Percentiles rank a stretch among this genome's conserved stretches.
These are phyloP conservation scores for Ciona savignyi DNA, from an alignment of 23 tunicate species.

Conservation along the genomic window DNA sequence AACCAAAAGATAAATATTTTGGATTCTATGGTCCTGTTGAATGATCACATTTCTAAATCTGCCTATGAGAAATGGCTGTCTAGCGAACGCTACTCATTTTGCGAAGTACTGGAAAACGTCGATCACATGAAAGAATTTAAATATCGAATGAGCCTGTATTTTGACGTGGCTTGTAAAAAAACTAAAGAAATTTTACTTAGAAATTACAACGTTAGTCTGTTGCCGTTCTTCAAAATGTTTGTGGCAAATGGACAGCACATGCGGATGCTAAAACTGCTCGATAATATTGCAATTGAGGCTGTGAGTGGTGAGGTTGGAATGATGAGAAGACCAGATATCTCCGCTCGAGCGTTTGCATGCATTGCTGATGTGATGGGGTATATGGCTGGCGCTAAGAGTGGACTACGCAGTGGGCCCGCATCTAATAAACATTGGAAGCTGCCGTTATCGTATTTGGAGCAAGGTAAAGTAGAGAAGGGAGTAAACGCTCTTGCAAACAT, in stretches of 20 bases:
- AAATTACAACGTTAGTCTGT: conserved; percentile 15
- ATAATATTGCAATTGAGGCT: conserved; percentile 32
- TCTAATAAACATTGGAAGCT: conserved; percentile 76
- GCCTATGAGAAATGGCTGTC: conserved; percentile 21
- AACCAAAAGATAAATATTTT: conserved; percentile 19
- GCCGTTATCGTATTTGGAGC: conserved; percentile 37
- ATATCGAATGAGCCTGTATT: conserved; percentile 24
- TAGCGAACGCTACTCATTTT: conserved; percentile 41
- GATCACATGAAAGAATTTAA: conserved; percentile 39
- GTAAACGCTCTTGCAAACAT: conserved; percentile 36
- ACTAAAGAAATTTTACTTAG: conserved; percentile 18
- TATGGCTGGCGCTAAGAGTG: conserved; percentile 48
- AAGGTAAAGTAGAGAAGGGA: conserved; percentile 20
- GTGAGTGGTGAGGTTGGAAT: conserved; percentile 13
- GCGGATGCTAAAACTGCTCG: conserved; percentile 21
- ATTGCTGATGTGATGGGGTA: conserved; percentile 83
- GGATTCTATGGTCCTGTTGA: conserved; percentile 18
- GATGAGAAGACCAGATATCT: conserved; percentile 59
- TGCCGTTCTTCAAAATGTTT: conserved; percentile 40
- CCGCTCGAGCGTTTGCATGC: conserved; percentile 85
- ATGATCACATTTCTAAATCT: conserved; percentile 1
- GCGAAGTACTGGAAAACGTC: conserved; percentile 68
- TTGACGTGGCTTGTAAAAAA: conserved; percentile 33
- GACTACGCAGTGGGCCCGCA: conserved; percentile 84
- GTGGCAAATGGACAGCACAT: conserved; percentile 16